Percentiles rank a stretch among this genome's conserved stretches.
These are phyloP conservation scores for Parus major DNA, from an alignment of 2,113 vertebrate species.

Conservation along the genomic window DNA sequence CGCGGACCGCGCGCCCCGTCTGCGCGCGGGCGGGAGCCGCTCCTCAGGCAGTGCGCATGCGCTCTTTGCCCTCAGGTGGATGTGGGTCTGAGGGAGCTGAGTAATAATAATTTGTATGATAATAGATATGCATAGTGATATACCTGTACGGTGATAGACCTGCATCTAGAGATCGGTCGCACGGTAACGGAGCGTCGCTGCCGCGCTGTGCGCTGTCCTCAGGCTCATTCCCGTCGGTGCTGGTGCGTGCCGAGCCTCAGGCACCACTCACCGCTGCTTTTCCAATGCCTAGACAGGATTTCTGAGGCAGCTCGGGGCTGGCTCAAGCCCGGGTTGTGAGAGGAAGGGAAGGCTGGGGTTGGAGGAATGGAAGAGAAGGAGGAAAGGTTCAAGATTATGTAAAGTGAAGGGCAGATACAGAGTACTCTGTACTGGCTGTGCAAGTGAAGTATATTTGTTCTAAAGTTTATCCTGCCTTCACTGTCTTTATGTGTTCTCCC, in stretches of 20 bases:
- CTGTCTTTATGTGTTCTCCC: rapidly evolving
- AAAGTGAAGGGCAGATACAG: no score
- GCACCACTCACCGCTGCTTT: rapidly evolving
- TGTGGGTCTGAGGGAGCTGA: rapidly evolving
- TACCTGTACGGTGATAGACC: rapidly evolving
- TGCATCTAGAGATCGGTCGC: rapidly evolving
- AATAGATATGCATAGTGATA: rapidly evolving
- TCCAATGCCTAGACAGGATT: rapidly evolving
- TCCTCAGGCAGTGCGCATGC: rapidly evolving
- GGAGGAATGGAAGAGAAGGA: no score
- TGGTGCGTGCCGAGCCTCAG: not conserved
- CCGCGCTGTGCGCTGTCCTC: not conserved
- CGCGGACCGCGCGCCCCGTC: rapidly evolving
- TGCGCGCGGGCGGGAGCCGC: rapidly evolving
- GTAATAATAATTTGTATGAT: rapidly evolving
- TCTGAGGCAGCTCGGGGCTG: rapidly evolving
- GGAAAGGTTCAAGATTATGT: not conserved
- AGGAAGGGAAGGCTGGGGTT: not conserved
- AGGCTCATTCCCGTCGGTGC: not conserved
- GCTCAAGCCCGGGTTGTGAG: rapidly evolving
- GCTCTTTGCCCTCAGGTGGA: rapidly evolving
- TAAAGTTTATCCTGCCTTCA: not conserved
- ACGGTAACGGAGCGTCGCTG: not conserved
- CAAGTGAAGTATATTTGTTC: not conserved
- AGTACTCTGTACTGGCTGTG: not conserved